These are phyloP conservation scores for Malacoraja senta DNA, from an alignment of 2,797 vertebrate genomes.

Conservation along the genomic window DNA sequence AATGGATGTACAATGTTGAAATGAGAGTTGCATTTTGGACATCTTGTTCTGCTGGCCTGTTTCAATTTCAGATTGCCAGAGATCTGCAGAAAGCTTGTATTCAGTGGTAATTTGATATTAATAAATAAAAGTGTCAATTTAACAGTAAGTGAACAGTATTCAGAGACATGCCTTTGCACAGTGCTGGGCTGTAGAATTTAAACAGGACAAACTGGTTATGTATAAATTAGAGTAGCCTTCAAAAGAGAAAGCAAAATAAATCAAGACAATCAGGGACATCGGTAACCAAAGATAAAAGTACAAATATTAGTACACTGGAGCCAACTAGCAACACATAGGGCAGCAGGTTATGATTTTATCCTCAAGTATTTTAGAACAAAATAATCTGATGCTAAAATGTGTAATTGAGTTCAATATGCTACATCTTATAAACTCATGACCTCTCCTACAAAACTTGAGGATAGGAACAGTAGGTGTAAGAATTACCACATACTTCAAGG, in stretches of 20 bases:
- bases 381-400: neutral
- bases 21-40: too few species aligned
- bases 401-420: neutral
- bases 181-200: neutral
- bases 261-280: neutral
- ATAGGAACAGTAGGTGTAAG: too few species aligned
- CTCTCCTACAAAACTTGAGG: too few species aligned
- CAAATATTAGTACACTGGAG: neutral
- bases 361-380: neutral
- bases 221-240: neutral
- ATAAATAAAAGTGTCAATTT: too few species aligned
- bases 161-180: neutral
- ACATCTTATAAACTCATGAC: too few species aligned
- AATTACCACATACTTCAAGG: too few species aligned
- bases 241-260: neutral
- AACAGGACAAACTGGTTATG: neutral
- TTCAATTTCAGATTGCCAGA: too few species aligned
- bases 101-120: too few species aligned
- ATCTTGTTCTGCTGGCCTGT: too few species aligned
- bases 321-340: neutral
- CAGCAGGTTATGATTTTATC: neutral
- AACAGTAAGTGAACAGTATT: neutral
- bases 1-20: too few species aligned
- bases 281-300: neutral
- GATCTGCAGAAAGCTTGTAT: too few species aligned